Percentiles rank a stretch among this genome's conserved stretches.
Conservation (phyloP, 2,888 invertebrate species). For the Orthosia incerta region DNA sequence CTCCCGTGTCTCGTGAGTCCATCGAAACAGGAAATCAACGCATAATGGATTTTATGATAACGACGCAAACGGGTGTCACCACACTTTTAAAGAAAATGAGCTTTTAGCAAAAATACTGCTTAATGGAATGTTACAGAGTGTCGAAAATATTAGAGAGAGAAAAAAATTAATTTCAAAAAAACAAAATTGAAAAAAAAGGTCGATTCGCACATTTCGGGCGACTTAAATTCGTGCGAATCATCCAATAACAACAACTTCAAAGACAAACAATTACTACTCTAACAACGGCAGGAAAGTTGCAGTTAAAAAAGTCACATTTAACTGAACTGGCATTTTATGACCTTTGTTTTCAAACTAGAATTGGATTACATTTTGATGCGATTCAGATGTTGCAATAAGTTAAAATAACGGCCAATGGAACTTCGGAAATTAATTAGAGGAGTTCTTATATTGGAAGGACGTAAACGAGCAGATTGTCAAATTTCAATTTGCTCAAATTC, state of each 20-base stretch:
- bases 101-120: slow-evolving; percentile 40
- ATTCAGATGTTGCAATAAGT: slow-evolving; percentile 53
- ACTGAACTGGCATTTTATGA: slow-evolving; percentile 40
- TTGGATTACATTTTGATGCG: slow-evolving; percentile 43
- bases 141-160: background rate
- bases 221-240: too few relatives aligned
- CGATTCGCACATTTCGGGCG: too few relatives aligned
- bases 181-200: too few relatives aligned
- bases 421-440: background rate
- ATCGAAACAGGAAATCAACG: slow-evolving; percentile 51
- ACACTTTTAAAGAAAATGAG: slow-evolving; percentile 45
- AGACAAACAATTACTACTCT: slow-evolving; percentile 3
- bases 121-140: slow-evolving; percentile 16
- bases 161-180: too few relatives aligned
- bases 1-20: slow-evolving; percentile 28
- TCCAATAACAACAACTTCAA: slow-evolving; percentile 8
- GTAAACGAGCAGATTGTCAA: too few relatives aligned
- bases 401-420: background rate
- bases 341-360: slow-evolving; percentile 30
- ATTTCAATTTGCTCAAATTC: too few relatives aligned
- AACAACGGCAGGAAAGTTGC: background rate
- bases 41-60: slow-evolving; percentile 54
- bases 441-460: too few relatives aligned
- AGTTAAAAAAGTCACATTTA: slow-evolving; percentile 25
- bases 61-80: slow-evolving; percentile 41